A percentile compares a stretch with the other conserved stretches of the same genome.
phyloP scores from a whole-genome alignment of 2,888 invertebrate genomes.

The Nephrocerus scutellatus region DNA sequence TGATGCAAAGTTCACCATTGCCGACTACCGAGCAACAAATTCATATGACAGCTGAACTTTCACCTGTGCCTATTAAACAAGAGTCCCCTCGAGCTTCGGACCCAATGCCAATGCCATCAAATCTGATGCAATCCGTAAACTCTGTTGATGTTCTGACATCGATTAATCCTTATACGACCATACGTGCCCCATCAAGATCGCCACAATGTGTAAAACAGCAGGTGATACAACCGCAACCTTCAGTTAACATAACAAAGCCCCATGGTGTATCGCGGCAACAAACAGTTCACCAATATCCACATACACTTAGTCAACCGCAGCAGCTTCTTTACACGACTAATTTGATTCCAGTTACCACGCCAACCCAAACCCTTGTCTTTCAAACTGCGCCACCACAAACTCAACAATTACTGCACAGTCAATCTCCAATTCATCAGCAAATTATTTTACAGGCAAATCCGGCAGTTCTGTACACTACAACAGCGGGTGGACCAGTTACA shows the following conservation, averaged over 20 bases:
- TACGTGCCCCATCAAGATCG: too few relatives aligned
- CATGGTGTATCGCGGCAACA: conserved; percentile 24
- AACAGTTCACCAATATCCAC: conserved; percentile 2
- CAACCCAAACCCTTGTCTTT: conserved; percentile 34
- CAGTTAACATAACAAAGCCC: conserved; percentile 9
- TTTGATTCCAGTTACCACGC: conserved; percentile 15
- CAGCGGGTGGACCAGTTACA: conserved; percentile 35
- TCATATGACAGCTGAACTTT: conserved; percentile 27
- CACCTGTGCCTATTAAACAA: conserved; percentile 8
- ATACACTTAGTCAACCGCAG: conserved; percentile 1
- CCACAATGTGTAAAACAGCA: too few relatives aligned
- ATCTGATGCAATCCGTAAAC: conserved; percentile 21
- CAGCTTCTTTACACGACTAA: conserved; percentile 21
- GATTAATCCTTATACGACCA: too few relatives aligned
- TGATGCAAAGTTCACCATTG: conserved; percentile 22
- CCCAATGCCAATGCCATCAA: conserved; percentile 33
- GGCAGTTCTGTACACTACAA: conserved; percentile 52
- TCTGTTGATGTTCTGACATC: too few relatives aligned
- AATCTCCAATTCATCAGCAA: conserved; percentile 43
- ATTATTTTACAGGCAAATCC: conserved; percentile 61
- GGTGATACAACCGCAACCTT: background rate
- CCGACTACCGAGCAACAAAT: conserved; percentile 14
- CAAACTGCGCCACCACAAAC: conserved; percentile 24
- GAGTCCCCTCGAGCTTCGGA: conserved; percentile 16
- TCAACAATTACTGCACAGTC: conserved; percentile 5